Conservation (phyloP, 2,113 vertebrate genomes). For the Scophthalmus maximus region DNA sequence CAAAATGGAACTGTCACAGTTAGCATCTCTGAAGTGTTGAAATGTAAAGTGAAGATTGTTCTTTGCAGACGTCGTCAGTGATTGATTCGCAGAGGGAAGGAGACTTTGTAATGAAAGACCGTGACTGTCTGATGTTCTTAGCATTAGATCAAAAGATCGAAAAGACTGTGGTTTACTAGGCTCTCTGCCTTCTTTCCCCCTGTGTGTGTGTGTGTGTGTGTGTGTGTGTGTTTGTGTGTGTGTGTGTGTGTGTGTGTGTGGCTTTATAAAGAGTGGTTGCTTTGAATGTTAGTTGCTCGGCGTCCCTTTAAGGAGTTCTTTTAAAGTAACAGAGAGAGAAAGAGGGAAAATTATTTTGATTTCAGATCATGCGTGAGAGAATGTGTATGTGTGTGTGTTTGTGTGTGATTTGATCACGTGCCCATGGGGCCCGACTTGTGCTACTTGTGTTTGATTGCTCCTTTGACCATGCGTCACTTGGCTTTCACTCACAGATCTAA, state of each 20-base stretch:
- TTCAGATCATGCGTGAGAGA: not conserved
- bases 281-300: too few species aligned
- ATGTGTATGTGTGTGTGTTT: not conserved
- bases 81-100: slow-evolving; percentile 22
- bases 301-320: slow-evolving; percentile 8
- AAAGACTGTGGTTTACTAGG: slow-evolving; percentile 48
- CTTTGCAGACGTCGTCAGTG: slow-evolving; percentile 14
- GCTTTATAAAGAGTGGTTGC: slow-evolving; percentile 9
- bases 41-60: not conserved
- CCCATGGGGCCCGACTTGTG: slow-evolving; percentile 49
- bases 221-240: slow-evolving; percentile 26
- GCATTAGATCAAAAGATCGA: slow-evolving; percentile 53
- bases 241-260: slow-evolving; percentile 14
- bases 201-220: slow-evolving; percentile 18
- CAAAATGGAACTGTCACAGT: not conserved
- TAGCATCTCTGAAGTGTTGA: slow-evolving; percentile 4
- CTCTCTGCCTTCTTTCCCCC: slow-evolving; percentile 42
- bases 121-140: slow-evolving; percentile 38
- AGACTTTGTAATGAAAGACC: slow-evolving; percentile 48
- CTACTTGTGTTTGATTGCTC: slow-evolving; percentile 82
- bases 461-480: slow-evolving; percentile 81
- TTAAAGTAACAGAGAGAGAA: slow-evolving; percentile 19
- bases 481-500: slow-evolving; percentile 85
- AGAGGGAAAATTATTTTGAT: not conserved
- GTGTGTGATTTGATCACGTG: slow-evolving; percentile 7